Conservation (phyloP, 2,888 invertebrate genomes). For the Biston betularia region DNA sequence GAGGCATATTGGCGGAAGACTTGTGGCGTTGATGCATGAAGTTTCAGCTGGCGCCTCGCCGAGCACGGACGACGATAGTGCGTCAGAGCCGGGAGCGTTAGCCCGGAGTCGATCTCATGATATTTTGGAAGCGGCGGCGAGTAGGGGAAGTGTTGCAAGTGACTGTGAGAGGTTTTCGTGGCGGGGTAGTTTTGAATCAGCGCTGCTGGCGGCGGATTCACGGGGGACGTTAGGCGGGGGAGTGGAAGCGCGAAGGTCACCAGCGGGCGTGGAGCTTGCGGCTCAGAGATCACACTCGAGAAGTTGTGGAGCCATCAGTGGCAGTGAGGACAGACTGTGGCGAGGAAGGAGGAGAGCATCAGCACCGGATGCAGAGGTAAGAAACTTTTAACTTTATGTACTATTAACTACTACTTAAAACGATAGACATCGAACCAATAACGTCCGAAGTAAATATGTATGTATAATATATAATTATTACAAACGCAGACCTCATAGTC, state of each 20-base stretch:
- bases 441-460: no score
- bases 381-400: neutral
- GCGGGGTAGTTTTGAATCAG: conserved; percentile 97
- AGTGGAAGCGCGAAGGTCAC: conserved; percentile 92
- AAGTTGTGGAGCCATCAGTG: conserved; percentile 94
- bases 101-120: conserved; percentile 94
- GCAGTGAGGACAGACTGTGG: conserved; percentile 86
- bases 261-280: conserved; percentile 93
- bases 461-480: no score
- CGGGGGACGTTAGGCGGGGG: conserved; percentile 92
- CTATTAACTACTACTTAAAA: no score
- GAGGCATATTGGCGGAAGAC: conserved; percentile 95
- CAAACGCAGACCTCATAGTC: no score
- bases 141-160: conserved; percentile 90
- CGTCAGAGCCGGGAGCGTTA: conserved; percentile 89
- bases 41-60: conserved; percentile 93
- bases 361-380: conserved; percentile 83
- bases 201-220: conserved; percentile 94
- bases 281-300: conserved; percentile 92
- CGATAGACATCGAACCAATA: no score
- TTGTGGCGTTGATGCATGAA: conserved; percentile 96
- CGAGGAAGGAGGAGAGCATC: conserved; percentile 79
- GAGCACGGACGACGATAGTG: conserved; percentile 91
- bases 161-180: conserved; percentile 96
- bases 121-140: conserved; percentile 88